These are phyloP conservation scores for Tetheella fluctuosa DNA, from an alignment of 2,888 invertebrate species.

Conservation along the genomic window DNA sequence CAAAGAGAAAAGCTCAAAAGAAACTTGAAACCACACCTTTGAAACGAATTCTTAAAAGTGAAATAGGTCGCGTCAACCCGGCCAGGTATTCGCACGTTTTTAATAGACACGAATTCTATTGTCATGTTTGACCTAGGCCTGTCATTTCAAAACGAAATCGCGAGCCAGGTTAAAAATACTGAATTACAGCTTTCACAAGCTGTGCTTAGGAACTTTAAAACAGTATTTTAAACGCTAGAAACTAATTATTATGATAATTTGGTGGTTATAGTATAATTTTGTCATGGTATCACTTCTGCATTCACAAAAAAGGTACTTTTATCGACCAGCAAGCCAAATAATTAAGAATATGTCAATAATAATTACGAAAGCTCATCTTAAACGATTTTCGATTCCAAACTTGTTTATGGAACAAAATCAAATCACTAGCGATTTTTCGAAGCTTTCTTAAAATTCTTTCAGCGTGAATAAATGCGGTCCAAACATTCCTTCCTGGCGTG, in stretches of 20 bases:
- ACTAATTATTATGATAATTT: too few species aligned
- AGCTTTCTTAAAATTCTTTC: conserved; percentile 53
- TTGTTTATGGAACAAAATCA: background rate
- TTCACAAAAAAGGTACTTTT: too few species aligned
- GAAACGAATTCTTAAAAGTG: conserved; percentile 23
- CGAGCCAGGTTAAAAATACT: conserved; percentile 19
- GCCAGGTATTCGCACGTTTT: conserved; percentile 55
- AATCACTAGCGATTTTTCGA: conserved; percentile 7
- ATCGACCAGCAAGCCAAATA: too few species aligned
- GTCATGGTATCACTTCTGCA: too few species aligned
- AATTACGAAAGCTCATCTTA: too few species aligned
- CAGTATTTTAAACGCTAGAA: background rate
- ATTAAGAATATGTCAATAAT: too few species aligned
- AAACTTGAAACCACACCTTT: conserved; percentile 33
- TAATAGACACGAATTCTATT: conserved; percentile 57
- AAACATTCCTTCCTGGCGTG: conserved; percentile 65
- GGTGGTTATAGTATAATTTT: too few species aligned
- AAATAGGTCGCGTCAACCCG: conserved; percentile 53
- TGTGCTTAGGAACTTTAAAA: background rate
- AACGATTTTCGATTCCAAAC: background rate
- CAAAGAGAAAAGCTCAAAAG: conserved; percentile 27
- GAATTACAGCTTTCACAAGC: background rate
- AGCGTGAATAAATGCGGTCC: conserved; percentile 71
- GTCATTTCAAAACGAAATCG: conserved; percentile 17
- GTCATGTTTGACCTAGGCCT: conserved; percentile 32